Evolutionary conservation across 2,888 invertebrate genomes (phyloP).

Genomic region (Eristalis tenax): DNA sequence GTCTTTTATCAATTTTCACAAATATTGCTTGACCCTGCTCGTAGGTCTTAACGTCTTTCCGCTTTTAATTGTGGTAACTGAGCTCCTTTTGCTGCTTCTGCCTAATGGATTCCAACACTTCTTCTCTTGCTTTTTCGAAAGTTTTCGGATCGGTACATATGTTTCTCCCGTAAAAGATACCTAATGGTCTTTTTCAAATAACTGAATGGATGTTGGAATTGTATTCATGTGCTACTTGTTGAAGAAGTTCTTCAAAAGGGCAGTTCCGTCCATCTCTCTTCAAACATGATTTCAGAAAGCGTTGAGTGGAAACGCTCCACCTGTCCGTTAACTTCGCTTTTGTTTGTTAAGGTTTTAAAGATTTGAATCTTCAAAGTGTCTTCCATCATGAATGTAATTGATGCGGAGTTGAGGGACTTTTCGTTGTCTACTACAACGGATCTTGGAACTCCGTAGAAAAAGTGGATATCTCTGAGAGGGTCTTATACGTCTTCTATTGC

Average conservation of each 20-base stretch:
- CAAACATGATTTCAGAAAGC: slow-evolving; percentile 36
- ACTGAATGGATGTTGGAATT: slow-evolving; percentile 53
- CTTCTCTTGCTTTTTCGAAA: background rate
- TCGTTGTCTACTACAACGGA: slow-evolving; percentile 11
- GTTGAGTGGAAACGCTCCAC: too few species aligned
- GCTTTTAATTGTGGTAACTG: too few species aligned
- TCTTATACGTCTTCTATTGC: slow-evolving; percentile 8
- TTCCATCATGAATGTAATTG: slow-evolving; percentile 7
- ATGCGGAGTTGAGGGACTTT: slow-evolving; percentile 3
- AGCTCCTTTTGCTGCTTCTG: too few species aligned
- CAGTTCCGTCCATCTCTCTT: slow-evolving; percentile 17
- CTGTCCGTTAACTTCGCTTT: slow-evolving; percentile 48
- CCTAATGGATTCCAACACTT: background rate
- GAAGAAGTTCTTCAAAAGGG: slow-evolving; percentile 34
- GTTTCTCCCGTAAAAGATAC: too few species aligned
- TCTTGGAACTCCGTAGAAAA: background rate
- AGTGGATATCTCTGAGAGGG: slow-evolving; percentile 1
- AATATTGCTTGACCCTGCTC: too few species aligned
- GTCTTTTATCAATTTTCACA: too few species aligned
- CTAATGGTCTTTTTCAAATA: slow-evolving; percentile 45
- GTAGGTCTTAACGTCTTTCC: too few species aligned
- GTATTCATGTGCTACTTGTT: slow-evolving; percentile 40
- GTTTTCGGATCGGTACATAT: too few species aligned
- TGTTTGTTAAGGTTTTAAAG: background rate
- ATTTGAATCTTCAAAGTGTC: background rate